Evolutionary conservation across 1,140 invertebrate genomes (phyloP).

Genomic region (Drosophila ficusphila): DNA sequence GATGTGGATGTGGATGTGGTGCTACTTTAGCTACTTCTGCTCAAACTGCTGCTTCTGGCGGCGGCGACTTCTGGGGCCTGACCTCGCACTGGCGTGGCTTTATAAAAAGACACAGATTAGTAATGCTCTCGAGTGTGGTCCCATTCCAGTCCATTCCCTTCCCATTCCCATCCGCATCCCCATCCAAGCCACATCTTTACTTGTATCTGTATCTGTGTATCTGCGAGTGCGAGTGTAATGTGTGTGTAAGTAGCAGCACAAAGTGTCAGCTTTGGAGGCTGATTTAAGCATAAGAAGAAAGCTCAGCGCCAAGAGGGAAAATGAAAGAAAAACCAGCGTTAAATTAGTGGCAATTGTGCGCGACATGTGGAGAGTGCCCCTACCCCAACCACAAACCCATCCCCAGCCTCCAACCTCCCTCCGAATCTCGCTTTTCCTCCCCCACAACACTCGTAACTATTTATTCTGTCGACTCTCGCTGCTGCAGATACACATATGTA

Average conservation of each 20-base stretch:
- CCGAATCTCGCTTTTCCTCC: background rate
- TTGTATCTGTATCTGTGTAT: conserved; percentile 2
- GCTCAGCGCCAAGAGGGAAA: conserved; percentile 44
- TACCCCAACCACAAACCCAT: no score
- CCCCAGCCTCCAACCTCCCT: background rate
- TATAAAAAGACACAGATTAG: conserved; percentile 80
- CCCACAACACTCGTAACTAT: conserved; percentile 61
- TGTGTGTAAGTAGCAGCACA: conserved; percentile 76
- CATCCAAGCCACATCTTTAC: conserved; percentile 7
- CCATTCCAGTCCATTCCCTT: conserved; percentile 17
- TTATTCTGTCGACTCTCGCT: conserved; percentile 65
- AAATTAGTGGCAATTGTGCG: conserved; percentile 82
- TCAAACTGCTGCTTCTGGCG: conserved; percentile 1
- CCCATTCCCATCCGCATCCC: conserved; percentile 12
- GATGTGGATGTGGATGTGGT: background rate
- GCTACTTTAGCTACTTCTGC: conserved; percentile 1
- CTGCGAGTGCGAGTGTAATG: conserved; percentile 48
- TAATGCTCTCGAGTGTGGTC: conserved; percentile 70
- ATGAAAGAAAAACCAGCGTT: conserved; percentile 68
- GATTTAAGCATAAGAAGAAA: conserved; percentile 75
- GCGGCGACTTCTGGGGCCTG: conserved; percentile 49
- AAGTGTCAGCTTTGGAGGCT: conserved; percentile 79
- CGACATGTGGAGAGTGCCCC: conserved; percentile 64
- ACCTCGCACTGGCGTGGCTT: conserved; percentile 69
- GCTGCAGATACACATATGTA: conserved; percentile 45